These are phyloP conservation scores for Furnarius figulus DNA, from an alignment of 2,113 vertebrate genomes.

Conservation along the genomic window DNA sequence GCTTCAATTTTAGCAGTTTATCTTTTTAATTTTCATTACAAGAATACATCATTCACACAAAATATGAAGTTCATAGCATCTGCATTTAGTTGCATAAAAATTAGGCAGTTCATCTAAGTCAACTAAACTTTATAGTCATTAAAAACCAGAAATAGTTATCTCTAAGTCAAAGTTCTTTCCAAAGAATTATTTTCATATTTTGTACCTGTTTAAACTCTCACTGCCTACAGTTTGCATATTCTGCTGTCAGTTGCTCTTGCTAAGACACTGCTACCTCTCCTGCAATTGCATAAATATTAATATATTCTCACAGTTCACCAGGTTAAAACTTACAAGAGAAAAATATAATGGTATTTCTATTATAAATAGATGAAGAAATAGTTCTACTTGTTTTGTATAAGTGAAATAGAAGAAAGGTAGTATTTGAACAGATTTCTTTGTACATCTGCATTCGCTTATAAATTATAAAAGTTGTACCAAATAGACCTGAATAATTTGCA, in stretches of 20 bases:
- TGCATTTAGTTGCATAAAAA: background rate
- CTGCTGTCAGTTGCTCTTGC: background rate
- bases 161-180: background rate
- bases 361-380: background rate
- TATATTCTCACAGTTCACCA: background rate
- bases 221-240: background rate
- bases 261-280: background rate
- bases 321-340: background rate
- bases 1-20: background rate
- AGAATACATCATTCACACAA: background rate
- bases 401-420: background rate
- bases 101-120: background rate
- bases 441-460: background rate
- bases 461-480: background rate
- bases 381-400: background rate
- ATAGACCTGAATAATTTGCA: background rate
- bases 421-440: background rate
- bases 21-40: background rate
- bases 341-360: background rate
- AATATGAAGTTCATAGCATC: background rate
- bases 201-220: background rate
- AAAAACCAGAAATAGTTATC: background rate
- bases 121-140: background rate
- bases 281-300: background rate
- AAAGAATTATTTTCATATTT: background rate